A percentile compares a stretch with the other conserved stretches of the same genome.
phyloP scores from a whole-genome alignment of 2,113 vertebrate species.

The Girardinichthys multiradiatus region DNA sequence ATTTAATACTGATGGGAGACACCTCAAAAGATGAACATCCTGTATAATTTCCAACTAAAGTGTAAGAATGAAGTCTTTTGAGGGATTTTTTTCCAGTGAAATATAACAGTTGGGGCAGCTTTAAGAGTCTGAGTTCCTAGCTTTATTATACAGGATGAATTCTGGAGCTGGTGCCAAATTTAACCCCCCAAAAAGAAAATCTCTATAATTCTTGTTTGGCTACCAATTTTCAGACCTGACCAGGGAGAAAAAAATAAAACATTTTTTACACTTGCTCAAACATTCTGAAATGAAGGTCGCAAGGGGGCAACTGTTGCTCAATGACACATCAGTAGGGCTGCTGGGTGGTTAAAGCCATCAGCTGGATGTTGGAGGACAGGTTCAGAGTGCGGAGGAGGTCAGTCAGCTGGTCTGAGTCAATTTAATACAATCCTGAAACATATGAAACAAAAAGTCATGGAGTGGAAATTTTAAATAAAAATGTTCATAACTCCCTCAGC shows the following conservation, averaged over 20 bases:
- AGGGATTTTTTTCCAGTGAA: not conserved
- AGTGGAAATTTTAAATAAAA: not conserved
- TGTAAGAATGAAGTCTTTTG: not conserved
- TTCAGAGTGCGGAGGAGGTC: constrained; percentile 15
- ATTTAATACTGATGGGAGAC: constrained; percentile 23
- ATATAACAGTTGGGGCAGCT: constrained; percentile 7
- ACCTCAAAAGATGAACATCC: not conserved
- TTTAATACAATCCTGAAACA: constrained; percentile 20
- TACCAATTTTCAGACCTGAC: not conserved
- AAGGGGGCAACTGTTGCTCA: not conserved
- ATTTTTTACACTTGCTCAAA: not conserved
- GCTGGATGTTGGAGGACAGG: not conserved
- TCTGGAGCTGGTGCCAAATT: not conserved
- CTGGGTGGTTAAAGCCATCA: not conserved
- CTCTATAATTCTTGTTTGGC: not conserved
- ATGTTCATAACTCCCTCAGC: not conserved
- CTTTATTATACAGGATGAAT: not conserved
- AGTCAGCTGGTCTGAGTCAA: constrained; percentile 25
- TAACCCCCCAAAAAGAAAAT: too few species aligned
- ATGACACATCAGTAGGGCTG: constrained; percentile 30
- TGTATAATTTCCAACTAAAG: too few species aligned
- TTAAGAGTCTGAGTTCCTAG: constrained; percentile 25
- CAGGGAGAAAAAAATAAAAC: not conserved
- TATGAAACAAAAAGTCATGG: not conserved
- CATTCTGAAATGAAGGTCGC: not conserved